A percentile compares a stretch with the other conserved stretches of the same genome.
These are phyloP conservation scores for Aegotheles bennettii DNA, from an alignment of 2,113 vertebrate species.

Conservation along the genomic window DNA sequence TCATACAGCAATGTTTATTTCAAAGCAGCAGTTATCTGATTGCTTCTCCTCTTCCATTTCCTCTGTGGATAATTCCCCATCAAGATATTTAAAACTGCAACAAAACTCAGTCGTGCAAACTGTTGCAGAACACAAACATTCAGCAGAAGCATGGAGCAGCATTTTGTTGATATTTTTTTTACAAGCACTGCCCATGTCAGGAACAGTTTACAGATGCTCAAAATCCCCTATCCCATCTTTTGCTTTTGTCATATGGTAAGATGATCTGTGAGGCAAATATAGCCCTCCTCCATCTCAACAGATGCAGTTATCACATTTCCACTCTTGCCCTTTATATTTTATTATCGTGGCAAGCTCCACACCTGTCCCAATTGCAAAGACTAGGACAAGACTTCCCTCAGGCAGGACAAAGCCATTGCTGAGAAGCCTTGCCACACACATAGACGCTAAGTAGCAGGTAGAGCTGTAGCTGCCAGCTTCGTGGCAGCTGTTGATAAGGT, in stretches of 20 bases:
- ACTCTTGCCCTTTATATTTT: no score
- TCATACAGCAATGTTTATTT: background rate
- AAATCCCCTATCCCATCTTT: background rate
- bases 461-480: background rate
- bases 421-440: background rate
- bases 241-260: background rate
- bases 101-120: background rate
- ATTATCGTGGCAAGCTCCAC: background rate
- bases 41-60: background rate
- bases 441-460: background rate
- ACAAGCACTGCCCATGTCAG: background rate
- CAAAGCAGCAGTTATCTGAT: background rate
- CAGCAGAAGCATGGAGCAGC: background rate
- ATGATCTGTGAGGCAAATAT: rapidly evolving
- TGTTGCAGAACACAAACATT: background rate
- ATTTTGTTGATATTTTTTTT: background rate
- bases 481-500: background rate
- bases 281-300: background rate
- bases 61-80: background rate
- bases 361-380: background rate
- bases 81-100: background rate
- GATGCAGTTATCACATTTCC: background rate
- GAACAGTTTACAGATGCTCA: background rate
- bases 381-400: background rate
- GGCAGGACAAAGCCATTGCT: background rate